Conservation (phyloP, 2,113 vertebrate genomes). For the Cyanocitta stelleri region DNA sequence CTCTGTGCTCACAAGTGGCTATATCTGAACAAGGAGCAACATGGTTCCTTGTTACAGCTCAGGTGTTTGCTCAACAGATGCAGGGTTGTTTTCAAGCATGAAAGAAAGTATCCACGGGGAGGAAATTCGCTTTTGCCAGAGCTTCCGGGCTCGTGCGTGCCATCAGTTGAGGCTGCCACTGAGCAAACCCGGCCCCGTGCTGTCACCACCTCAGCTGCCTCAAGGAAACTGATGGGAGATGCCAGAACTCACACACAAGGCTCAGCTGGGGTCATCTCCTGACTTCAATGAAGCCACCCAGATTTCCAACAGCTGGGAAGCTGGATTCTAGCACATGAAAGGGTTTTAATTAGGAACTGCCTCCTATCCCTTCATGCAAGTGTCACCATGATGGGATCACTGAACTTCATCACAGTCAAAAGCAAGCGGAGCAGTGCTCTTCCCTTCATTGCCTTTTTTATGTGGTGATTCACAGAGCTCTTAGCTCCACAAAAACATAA, state of each 20-base stretch:
- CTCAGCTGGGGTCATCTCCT: not conserved
- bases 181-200: not conserved
- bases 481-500: not conserved
- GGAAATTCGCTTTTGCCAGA: not conserved
- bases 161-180: not conserved
- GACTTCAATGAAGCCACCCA: conserved; percentile 31
- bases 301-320: conserved; percentile 33
- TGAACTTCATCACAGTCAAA: conserved; percentile 21
- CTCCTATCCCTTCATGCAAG: not conserved
- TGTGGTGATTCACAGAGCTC: not conserved
- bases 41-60: not conserved
- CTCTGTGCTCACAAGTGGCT: not conserved
- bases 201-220: not conserved
- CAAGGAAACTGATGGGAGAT: not conserved
- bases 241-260: not conserved
- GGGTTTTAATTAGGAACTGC: conserved; percentile 36
- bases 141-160: not conserved
- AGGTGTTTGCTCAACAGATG: not conserved
- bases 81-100: not conserved
- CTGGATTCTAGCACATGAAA: not conserved
- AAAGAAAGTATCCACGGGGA: not conserved
- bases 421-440: not conserved
- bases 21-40: not conserved
- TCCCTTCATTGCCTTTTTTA: conserved; percentile 4
- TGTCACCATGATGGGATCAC: not conserved